Evolutionary conservation across 2,888 invertebrate species (phyloP), one percentile per base, ranked within the genome.

Genomic region (Uropetala carovei): DNA sequence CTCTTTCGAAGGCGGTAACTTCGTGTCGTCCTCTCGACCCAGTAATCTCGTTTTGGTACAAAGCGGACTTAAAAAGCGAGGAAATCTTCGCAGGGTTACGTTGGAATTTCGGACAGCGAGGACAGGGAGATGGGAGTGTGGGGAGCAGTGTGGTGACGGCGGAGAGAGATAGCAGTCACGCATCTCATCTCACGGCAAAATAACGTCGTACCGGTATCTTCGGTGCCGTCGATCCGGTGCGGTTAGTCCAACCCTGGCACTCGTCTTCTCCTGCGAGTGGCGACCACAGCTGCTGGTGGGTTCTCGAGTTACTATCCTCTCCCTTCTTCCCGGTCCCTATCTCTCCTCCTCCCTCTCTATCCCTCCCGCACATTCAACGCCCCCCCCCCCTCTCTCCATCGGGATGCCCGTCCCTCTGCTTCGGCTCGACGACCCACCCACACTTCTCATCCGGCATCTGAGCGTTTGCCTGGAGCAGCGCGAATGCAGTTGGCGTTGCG

Each of bases 231-330:
- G 27, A 11, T 27, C 75, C 22, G 75, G 27, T 75, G 75, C 75
- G 75, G 75, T 75, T 75, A 75, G 75, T 75, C 75, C 75, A 75
- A 75, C 75, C 75, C 75, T 75, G 75, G 75, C 75, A 75, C 75
- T 75, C 75, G 75, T 27, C 27, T 75, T 22, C 22, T 22, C 75
- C 75, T 75, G 75, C 75, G 43, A 43, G 43, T 43, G 43, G 43
- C 43, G 75, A 75, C 75, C 75, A 75, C 75, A 75, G 75, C 75
- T 75, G 75, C 75, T 75, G 75, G 75, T 75, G 68, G 68, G 68
- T 68, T 68, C 75, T 75, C 75, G 75, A 27, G 75, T 75, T 75
- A 43, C 43, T 43, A 43, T 43, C 27, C 75, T 27, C 68, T 22
- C 75, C 13, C 68, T 22, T 68, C 68, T 22, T 64, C 64, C 27